These are phyloP conservation scores for Geococcyx californianus DNA, from an alignment of 2,113 vertebrate genomes.

Conservation along the genomic window DNA sequence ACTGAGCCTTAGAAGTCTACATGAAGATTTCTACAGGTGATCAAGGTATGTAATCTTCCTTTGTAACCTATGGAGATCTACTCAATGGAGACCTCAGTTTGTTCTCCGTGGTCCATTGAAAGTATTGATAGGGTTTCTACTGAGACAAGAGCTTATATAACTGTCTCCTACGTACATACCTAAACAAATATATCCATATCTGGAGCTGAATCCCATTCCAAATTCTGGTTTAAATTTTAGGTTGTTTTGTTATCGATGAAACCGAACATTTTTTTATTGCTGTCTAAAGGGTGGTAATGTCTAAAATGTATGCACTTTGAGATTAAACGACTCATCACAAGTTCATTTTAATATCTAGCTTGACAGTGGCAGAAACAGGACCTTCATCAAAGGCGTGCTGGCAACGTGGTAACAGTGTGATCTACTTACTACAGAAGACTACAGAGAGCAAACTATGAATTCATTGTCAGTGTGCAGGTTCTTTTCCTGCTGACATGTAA, in stretches of 20 bases:
- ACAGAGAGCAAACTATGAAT: not conserved
- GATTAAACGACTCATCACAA: not conserved
- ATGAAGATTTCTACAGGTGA: not conserved
- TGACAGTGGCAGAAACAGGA: not conserved
- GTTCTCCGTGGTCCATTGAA: not conserved
- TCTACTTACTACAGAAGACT: not conserved
- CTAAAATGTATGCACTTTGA: not conserved
- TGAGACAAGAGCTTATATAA: not conserved
- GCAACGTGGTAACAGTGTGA: not conserved
- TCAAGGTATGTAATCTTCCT: not conserved
- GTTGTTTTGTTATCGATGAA: not conserved
- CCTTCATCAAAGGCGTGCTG: not conserved
- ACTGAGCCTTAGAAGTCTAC: not conserved
- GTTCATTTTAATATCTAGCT: not conserved
- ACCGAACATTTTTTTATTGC: not conserved
- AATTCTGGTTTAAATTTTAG: not conserved
- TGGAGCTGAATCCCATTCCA: not conserved
- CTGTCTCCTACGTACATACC: not conserved
- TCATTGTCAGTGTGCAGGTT: not conserved
- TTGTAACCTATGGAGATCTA: not conserved
- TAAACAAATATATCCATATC: not conserved
- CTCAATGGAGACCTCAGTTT: not conserved
- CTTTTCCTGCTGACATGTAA: not conserved
- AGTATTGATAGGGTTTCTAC: not conserved
- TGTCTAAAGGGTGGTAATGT: not conserved